Percentiles rank a stretch among this genome's conserved stretches.
These are phyloP conservation scores for Echiichthys vipera DNA, from an alignment of 2,797 vertebrate genomes.

Conservation along the genomic window DNA sequence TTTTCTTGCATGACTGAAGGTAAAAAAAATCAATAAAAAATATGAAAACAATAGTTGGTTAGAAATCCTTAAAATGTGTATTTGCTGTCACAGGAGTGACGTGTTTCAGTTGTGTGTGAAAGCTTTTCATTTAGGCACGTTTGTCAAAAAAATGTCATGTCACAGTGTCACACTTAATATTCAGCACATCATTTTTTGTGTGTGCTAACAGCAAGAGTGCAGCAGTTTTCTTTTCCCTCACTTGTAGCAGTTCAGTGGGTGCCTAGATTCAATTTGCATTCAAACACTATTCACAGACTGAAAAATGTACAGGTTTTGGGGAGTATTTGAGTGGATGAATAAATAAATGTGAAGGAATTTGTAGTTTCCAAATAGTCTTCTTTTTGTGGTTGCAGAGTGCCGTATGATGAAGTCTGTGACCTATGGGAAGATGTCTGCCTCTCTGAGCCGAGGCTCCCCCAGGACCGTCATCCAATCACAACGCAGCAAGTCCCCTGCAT, in stretches of 20 bases:
- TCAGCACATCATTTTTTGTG: not conserved
- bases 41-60: conserved; percentile 12
- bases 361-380: not conserved
- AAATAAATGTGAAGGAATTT: not conserved
- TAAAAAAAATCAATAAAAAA: conserved; percentile 51
- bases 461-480: conserved; percentile 86
- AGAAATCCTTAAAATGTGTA: conserved; percentile 9
- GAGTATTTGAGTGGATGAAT: not conserved
- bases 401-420: conserved; percentile 92
- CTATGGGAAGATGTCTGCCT: conserved; percentile 91
- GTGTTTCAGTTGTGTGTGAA: conserved; percentile 1
- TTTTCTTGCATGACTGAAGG: conserved; percentile 43
- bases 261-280: not conserved
- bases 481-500: conserved; percentile 93
- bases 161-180: not conserved
- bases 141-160: not conserved
- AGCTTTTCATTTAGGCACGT: not conserved
- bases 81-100: not conserved
- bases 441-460: conserved; percentile 85
- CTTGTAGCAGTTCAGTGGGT: not conserved
- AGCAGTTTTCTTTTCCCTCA: not conserved
- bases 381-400: conserved; percentile 86
- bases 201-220: not conserved
- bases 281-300: not conserved
- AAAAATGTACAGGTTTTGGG: not conserved